Evolutionary conservation across 2,113 vertebrate genomes (phyloP).

Genomic region (Poecilia latipinna): DNA sequence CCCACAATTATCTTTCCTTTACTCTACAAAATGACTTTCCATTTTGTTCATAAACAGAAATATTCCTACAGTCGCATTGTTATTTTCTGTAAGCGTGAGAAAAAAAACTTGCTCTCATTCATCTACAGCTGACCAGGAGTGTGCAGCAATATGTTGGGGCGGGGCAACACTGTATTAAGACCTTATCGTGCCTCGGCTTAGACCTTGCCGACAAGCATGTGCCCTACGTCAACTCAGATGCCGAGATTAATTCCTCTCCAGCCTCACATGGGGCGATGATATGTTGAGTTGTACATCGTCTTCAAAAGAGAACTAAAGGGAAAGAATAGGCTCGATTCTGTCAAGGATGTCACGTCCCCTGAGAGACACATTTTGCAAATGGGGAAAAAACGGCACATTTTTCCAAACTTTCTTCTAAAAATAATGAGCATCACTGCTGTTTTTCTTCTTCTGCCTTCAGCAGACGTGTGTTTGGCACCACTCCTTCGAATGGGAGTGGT

Average conservation of each 20-base stretch:
- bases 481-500: not conserved
- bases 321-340: no score
- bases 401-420: not conserved
- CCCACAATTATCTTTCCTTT: no score
- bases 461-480: no score
- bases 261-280: not conserved
- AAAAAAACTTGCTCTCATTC: not conserved
- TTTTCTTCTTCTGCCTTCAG: no score
- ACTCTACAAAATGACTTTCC: no score
- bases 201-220: not conserved
- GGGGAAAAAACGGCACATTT: not conserved
- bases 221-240: not conserved
- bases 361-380: no score
- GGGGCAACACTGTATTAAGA: not conserved
- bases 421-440: no score
- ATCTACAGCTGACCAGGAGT: not conserved
- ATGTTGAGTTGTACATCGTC: not conserved
- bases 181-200: not conserved
- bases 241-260: no score
- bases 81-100: not conserved
- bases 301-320: no score
- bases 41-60: no score
- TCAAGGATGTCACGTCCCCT: no score
- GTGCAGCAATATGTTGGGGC: not conserved
- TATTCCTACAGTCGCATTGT: no score